Conservation (phyloP, 2,113 vertebrate genomes). For the Misgurnus mizolepis region DNA sequence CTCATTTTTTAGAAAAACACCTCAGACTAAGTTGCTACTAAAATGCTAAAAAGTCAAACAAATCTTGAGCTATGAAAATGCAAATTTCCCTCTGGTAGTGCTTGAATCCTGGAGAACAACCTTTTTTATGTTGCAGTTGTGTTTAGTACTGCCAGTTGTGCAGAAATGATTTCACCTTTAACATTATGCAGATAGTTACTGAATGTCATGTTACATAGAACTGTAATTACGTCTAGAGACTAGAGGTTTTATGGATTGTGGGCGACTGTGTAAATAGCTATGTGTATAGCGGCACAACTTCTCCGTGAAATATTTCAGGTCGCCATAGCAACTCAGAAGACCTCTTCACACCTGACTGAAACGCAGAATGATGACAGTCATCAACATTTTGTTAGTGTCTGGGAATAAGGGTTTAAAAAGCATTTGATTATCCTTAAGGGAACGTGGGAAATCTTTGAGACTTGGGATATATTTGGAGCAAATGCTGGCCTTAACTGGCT, state of each 20-base stretch:
- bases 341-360: conserved; percentile 42
- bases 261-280: conserved; percentile 35
- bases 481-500: too few relatives aligned
- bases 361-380: conserved; percentile 27
- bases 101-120: too few relatives aligned
- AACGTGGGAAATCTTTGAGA: not conserved
- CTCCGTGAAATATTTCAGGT: conserved; percentile 53
- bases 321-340: conserved; percentile 57
- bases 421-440: not conserved
- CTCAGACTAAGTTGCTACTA: too few relatives aligned
- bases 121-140: not conserved
- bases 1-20: too few relatives aligned
- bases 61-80: too few relatives aligned
- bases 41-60: too few relatives aligned
- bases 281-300: conserved; percentile 33
- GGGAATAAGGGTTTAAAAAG: not conserved
- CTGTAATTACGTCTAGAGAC: conserved; percentile 19
- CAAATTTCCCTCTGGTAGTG: too few relatives aligned
- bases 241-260: conserved; percentile 17
- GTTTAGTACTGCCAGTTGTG: not conserved
- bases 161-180: not conserved
- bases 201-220: conserved; percentile 13
- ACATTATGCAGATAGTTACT: not conserved
- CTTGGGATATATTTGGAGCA: too few relatives aligned
- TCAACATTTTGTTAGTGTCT: conserved; percentile 17